phyloP scores from a whole-genome alignment of 2,888 invertebrate genomes.

The Limnephilus rhombicus region DNA sequence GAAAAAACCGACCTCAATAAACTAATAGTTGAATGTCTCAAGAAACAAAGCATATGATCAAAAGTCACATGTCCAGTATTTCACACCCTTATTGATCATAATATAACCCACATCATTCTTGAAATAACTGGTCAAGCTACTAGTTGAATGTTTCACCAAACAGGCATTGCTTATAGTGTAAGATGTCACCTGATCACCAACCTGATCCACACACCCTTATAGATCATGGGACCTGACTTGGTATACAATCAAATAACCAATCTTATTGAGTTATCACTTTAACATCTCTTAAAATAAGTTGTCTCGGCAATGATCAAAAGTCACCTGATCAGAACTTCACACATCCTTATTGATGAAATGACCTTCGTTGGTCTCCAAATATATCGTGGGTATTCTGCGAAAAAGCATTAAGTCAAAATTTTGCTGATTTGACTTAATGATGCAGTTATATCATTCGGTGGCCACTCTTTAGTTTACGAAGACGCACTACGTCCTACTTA shows the following conservation, averaged over 20 bases:
- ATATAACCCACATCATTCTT: no score
- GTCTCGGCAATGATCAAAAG: neutral
- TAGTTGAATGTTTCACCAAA: no score
- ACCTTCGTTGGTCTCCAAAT: neutral
- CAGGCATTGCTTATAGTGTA: no score
- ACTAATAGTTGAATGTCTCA: neutral
- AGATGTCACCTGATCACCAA: no score
- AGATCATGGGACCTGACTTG: neutral
- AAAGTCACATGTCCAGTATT: neutral
- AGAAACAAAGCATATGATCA: neutral
- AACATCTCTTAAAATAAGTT: neutral
- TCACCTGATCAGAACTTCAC: neutral
- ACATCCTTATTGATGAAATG: neutral
- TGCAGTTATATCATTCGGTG: no score
- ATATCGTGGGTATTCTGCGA: no score
- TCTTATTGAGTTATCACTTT: neutral
- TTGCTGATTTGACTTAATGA: no score
- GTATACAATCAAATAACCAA: neutral
- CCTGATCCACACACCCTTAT: no score
- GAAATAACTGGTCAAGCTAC: no score
- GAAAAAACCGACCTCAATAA: neutral
- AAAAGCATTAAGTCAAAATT: no score
- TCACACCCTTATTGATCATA: neutral
- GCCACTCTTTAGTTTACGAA: no score
- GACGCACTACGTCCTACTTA: no score